phyloP scores from a whole-genome alignment of 2,888 invertebrate species.

The Lasioglossum figueresi region DNA sequence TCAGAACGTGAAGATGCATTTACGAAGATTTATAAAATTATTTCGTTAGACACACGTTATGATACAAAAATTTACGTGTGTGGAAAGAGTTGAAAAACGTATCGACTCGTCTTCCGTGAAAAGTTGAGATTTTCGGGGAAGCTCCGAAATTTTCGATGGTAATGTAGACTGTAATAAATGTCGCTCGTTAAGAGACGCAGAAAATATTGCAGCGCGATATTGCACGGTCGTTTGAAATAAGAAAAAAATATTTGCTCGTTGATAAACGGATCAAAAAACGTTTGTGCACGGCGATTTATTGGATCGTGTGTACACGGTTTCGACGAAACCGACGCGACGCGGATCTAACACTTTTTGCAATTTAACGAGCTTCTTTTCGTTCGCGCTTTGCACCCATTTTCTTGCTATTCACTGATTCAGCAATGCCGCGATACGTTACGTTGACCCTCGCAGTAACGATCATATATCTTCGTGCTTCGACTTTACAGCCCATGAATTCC shows the following conservation, averaged over 20 bases:
- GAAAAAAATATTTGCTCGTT: not conserved
- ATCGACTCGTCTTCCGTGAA: no score
- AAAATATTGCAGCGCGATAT: not conserved
- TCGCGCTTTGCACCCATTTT: conserved; percentile 12
- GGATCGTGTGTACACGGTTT: conserved; percentile 39
- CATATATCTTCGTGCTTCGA: conserved; percentile 61
- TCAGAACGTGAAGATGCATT: no score
- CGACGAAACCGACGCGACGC: conserved; percentile 19
- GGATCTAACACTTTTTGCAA: conserved; percentile 40
- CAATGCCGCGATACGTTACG: conserved; percentile 45
- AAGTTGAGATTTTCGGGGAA: not conserved
- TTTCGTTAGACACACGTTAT: no score
- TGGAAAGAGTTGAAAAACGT: no score
- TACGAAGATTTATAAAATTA: no score
- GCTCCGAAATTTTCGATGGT: not conserved
- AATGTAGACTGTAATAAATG: not conserved
- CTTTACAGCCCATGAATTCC: conserved; percentile 73
- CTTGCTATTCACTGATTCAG: conserved; percentile 43
- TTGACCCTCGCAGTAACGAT: conserved; percentile 38
- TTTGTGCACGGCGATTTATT: conserved; percentile 41
- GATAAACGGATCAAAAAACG: not conserved
- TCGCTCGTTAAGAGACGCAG: not conserved
- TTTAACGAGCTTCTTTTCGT: conserved; percentile 47
- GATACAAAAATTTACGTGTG: no score
- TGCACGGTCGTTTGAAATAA: not conserved